phyloP scores from a whole-genome alignment of 2,113 vertebrate species.

The Alexandromys fortis region DNA sequence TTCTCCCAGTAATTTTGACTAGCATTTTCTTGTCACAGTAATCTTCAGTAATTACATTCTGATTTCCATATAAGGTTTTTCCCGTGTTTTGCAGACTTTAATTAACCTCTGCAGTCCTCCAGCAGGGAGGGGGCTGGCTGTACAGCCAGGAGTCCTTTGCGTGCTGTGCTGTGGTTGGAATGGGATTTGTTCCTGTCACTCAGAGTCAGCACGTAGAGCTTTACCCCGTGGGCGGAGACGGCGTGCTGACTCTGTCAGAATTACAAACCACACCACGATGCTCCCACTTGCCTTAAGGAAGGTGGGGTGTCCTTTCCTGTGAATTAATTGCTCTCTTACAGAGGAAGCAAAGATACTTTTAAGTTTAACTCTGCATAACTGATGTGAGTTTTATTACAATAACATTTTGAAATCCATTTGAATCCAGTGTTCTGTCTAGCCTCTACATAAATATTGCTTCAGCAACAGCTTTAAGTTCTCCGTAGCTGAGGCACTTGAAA shows the following conservation, averaged over 20 bases:
- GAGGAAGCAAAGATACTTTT: conserved; percentile 1
- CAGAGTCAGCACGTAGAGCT: conserved; percentile 34
- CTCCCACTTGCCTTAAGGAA: background rate
- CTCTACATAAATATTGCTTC: background rate
- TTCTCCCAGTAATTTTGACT: conserved; percentile 47
- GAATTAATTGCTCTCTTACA: background rate
- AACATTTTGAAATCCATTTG: conserved; percentile 43
- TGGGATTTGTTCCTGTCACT: conserved; percentile 75
- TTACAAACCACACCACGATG: conserved; percentile 3
- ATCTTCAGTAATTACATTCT: conserved; percentile 59
- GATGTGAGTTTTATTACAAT: background rate
- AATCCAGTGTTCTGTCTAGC: background rate
- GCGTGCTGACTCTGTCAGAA: conserved; percentile 63
- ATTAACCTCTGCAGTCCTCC: conserved; percentile 59
- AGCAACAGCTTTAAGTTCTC: background rate
- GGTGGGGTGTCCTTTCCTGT: background rate
- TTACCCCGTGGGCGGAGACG: conserved; percentile 50
- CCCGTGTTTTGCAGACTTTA: conserved; percentile 68
- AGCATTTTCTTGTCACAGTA: conserved; percentile 5
- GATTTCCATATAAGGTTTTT: conserved; percentile 50
- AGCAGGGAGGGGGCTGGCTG: conserved; percentile 41
- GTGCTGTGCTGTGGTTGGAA: conserved; percentile 10
- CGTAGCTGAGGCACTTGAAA: background rate
- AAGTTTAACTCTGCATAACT: conserved; percentile 10
- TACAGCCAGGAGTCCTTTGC: background rate